Conservation (phyloP, 2,113 vertebrate genomes). For the Xiphophorus couchianus region DNA sequence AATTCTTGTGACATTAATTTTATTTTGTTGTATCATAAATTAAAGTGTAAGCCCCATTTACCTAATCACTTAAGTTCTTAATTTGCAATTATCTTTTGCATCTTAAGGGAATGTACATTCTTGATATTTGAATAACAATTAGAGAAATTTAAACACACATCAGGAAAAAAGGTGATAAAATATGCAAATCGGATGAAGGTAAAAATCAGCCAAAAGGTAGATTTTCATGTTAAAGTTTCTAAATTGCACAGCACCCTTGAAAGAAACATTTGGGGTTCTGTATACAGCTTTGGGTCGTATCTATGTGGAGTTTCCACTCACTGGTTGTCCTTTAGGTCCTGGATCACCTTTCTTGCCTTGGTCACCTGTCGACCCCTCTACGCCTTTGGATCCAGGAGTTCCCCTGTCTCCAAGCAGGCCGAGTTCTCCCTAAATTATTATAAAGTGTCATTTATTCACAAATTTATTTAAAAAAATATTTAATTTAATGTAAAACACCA, state of each 20-base stretch:
- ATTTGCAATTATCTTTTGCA: neutral
- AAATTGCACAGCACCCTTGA: neutral
- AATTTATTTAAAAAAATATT: neutral
- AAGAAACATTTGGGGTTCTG: neutral
- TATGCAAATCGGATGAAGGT: too few species aligned
- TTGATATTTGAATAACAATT: neutral
- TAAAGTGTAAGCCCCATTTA: neutral
- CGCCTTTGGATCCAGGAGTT: conserved; percentile 83
- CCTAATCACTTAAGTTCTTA: too few species aligned
- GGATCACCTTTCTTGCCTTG: conserved; percentile 86
- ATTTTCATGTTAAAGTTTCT: neutral
- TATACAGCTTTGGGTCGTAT: neutral
- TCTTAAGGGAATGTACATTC: neutral
- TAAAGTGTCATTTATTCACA: neutral
- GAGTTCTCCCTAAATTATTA: conserved; percentile 85
- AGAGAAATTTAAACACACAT: neutral
- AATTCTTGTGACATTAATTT: neutral
- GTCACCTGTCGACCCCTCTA: conserved; percentile 85
- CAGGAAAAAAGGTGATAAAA: neutral
- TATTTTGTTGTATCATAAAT: neutral
- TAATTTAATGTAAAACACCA: neutral
- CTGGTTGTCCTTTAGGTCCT: conserved; percentile 88
- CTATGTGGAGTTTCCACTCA: conserved; percentile 71
- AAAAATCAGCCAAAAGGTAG: too few species aligned
- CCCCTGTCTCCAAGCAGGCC: conserved; percentile 89